phyloP scores from a whole-genome alignment of 2,113 vertebrate species.

The Mobula hypostoma region DNA sequence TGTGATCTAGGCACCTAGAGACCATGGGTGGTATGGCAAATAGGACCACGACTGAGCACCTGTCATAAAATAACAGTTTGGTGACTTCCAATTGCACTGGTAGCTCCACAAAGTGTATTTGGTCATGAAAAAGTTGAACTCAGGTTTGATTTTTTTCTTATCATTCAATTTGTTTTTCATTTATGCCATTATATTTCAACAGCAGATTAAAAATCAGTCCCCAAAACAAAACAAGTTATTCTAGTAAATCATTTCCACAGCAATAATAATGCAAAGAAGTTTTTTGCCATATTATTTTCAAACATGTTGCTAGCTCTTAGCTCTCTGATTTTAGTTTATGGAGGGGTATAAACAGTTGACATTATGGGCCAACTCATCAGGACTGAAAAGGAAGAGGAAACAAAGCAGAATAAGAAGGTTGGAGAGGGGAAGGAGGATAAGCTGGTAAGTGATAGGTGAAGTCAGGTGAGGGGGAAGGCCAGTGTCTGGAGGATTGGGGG shows the following conservation, averaged over 20 bases:
- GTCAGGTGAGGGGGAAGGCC: too few species aligned
- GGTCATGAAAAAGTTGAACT: background rate
- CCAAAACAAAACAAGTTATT: background rate
- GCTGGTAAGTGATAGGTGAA: too few species aligned
- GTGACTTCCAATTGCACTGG: background rate
- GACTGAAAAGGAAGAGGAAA: too few species aligned
- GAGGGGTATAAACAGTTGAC: too few species aligned
- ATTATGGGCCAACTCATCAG: too few species aligned
- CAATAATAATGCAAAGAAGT: background rate
- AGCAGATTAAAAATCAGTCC: background rate
- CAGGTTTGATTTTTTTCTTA: background rate
- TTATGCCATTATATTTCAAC: background rate
- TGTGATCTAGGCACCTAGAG: background rate
- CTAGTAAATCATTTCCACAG: background rate
- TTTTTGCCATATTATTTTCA: background rate
- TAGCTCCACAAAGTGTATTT: background rate
- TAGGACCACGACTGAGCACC: background rate
- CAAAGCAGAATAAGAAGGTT: too few species aligned
- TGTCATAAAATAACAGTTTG: background rate
- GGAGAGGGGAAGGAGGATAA: too few species aligned
- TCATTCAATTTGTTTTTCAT: background rate
- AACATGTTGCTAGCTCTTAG: background rate
- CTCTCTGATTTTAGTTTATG: background rate
- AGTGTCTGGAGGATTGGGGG: too few species aligned
- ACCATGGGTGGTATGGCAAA: background rate